These are phyloP conservation scores for Melanotaenia trifasciata DNA, from an alignment of 2,797 vertebrate species.

Conservation along the genomic window DNA sequence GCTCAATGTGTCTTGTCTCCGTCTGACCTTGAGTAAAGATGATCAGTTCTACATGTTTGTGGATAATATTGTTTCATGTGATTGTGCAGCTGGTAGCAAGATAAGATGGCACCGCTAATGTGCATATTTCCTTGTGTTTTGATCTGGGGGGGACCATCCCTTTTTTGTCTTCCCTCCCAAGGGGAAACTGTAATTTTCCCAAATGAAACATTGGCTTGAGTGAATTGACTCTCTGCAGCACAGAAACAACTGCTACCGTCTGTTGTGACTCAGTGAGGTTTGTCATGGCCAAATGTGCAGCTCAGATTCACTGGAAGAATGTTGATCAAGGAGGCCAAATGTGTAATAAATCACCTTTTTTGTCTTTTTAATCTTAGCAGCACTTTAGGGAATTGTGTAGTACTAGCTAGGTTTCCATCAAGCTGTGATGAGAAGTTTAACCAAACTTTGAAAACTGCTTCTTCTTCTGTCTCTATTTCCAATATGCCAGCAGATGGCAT, in stretches of 20 bases:
- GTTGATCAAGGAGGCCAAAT: neutral
- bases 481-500: neutral
- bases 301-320: conserved; percentile 35
- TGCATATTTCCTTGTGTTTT: conserved; percentile 65
- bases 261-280: conserved; percentile 73
- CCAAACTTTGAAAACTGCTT: neutral
- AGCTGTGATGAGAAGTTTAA: no score
- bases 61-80: conserved; percentile 18
- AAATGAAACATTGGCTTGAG: conserved; percentile 56
- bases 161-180: conserved; percentile 28
- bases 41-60: conserved; percentile 25
- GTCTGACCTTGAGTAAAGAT: conserved; percentile 7
- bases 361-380: neutral
- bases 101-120: conserved; percentile 39
- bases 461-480: neutral
- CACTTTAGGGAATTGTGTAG: neutral
- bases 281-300: conserved; percentile 59
- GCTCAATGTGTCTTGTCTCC: neutral
- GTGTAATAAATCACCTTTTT: neutral
- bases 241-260: conserved; percentile 69
- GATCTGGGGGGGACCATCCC: conserved; percentile 55
- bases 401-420: neutral
- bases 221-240: conserved; percentile 49
- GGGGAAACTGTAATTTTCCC: conserved; percentile 66
- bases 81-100: conserved; percentile 19